Percentiles rank a stretch among this genome's conserved stretches.
Evolutionary conservation across 2,888 invertebrate species (phyloP).

Genomic region (Euzetes globulus): DNA sequence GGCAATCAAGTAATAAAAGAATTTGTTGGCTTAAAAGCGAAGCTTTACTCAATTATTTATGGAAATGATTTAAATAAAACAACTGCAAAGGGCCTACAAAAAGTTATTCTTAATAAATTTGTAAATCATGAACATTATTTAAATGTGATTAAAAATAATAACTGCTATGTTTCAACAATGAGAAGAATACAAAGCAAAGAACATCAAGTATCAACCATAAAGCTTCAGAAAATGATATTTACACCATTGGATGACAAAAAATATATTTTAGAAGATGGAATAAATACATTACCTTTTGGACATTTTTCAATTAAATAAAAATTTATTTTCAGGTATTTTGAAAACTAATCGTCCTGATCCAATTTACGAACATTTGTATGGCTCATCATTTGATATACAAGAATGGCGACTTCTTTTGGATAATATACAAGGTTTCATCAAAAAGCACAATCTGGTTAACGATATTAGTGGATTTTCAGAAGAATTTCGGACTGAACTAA

Average conservation of each 20-base stretch:
- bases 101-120: neutral
- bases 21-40: constrained; percentile 42
- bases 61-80: neutral
- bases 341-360: too few relatives aligned
- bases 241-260: constrained; percentile 34
- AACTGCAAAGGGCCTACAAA: constrained; percentile 36
- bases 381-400: too few relatives aligned
- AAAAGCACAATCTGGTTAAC: too few relatives aligned
- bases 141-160: constrained; percentile 10
- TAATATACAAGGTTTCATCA: too few relatives aligned
- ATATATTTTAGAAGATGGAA: constrained; percentile 18
- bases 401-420: too few relatives aligned
- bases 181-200: constrained; percentile 24
- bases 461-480: too few relatives aligned
- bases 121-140: constrained; percentile 29
- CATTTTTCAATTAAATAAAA: neutral
- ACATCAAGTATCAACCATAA: constrained; percentile 25
- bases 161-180: neutral
- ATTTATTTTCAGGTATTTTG: too few relatives aligned
- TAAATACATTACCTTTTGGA: neutral
- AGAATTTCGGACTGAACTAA: too few relatives aligned
- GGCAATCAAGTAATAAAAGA: constrained; percentile 42
- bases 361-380: too few relatives aligned
- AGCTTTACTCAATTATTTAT: constrained; percentile 31
- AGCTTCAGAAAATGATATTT: constrained; percentile 29